These are phyloP conservation scores for Onychomys leucogaster DNA, from an alignment of 2,797 vertebrate genomes.

Conservation along the genomic window DNA sequence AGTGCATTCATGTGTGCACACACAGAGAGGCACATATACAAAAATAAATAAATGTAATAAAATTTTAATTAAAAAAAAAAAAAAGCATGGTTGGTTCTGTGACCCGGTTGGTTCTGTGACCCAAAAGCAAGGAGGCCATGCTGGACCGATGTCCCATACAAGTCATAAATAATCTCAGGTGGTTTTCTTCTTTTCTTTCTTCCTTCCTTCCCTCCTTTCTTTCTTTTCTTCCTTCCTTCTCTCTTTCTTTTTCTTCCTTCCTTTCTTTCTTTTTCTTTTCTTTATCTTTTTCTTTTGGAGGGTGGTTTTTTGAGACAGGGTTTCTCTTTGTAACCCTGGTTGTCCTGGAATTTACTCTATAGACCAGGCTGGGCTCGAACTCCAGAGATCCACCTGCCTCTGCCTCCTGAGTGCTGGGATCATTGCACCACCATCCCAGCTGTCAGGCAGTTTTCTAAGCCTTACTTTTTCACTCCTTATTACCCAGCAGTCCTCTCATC, in stretches of 20 bases:
- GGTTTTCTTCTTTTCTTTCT: not conserved
- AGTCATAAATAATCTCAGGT: not conserved
- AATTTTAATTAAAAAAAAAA: not conserved
- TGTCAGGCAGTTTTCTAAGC: not conserved
- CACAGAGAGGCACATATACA: not conserved
- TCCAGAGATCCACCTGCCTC: not conserved
- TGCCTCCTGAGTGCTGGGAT: not conserved
- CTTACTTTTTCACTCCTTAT: not conserved
- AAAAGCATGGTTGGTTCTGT: not conserved
- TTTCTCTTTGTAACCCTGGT: not conserved
- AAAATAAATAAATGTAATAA: not conserved
- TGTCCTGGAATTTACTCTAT: not conserved
- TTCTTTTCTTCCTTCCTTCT: too few species aligned
- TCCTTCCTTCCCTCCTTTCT: fast-evolving
- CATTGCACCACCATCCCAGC: not conserved
- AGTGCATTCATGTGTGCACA: not conserved
- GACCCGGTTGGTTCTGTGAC: not conserved
- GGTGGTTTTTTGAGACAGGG: not conserved
- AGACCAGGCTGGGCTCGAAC: not conserved
- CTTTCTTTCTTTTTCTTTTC: not conserved
- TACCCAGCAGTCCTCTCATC: not conserved
- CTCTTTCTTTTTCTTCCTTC: too few species aligned
- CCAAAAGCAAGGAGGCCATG: not conserved
- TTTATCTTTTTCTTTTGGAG: not conserved
- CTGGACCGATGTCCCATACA: not conserved